Conservation (phyloP, 92 coral and sea anemone genomes). For the Scolanthus callimorphus region DNA sequence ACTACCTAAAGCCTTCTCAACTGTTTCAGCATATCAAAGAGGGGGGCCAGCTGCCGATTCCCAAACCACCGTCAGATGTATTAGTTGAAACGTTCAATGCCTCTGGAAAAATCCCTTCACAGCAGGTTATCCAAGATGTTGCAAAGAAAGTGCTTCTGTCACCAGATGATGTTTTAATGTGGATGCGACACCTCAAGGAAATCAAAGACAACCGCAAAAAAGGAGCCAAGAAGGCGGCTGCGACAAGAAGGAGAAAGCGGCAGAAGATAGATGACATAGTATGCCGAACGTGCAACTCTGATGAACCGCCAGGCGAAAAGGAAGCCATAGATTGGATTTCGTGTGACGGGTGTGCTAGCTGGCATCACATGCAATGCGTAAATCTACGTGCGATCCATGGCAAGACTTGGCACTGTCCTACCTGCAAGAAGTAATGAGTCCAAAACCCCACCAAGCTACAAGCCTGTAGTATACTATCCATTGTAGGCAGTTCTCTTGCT, state of each 20-base stretch:
- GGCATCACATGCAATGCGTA: constrained; percentile 26
- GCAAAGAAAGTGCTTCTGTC: constrained; percentile 22
- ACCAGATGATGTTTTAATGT: constrained; percentile 30
- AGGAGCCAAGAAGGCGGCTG: constrained; percentile 32
- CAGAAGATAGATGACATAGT: constrained; percentile 10
- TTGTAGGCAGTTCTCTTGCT: too few species aligned
- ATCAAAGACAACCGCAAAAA: constrained; percentile 32
- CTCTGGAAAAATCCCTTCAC: constrained; percentile 14
- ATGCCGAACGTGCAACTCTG: constrained; percentile 14
- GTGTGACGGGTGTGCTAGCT: constrained; percentile 26
- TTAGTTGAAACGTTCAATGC: constrained; percentile 6
- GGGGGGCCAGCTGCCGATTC: background rate
- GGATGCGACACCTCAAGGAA: constrained; percentile 26
- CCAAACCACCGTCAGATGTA: constrained; percentile 22
- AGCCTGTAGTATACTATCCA: too few species aligned
- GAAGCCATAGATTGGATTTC: constrained; percentile 36
- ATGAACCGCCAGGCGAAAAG: constrained; percentile 29
- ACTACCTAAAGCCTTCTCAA: background rate
- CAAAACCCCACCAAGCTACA: too few species aligned
- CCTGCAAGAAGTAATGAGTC: too few species aligned
- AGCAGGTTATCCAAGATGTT: constrained; percentile 5
- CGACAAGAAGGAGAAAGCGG: constrained; percentile 14
- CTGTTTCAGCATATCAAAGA: constrained; percentile 3
- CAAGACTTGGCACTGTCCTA: too few species aligned
- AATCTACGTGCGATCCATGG: too few species aligned